Base-by-base conservation (phyloP, 1,140 invertebrate genomes). In the Drosophila tropicalis region DNA sequence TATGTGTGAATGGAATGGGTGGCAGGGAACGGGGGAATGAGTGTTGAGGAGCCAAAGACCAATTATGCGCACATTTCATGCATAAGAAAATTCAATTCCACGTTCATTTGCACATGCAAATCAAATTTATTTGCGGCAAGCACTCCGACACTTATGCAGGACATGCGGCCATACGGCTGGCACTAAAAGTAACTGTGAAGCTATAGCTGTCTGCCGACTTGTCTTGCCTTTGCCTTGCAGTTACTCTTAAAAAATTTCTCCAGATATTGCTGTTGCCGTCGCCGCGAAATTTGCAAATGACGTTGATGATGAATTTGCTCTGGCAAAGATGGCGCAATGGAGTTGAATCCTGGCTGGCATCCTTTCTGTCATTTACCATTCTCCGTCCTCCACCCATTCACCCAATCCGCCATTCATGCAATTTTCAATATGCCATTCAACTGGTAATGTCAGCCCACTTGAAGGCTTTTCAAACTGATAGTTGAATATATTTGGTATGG, bases 51-150 rank as follows among this genome's bases (percentile, higher is more conserved):
- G 61, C 54, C 58, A 81, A 70, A 66, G 75, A 86, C 79, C 83
- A 86, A 86, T 86, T 86, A 86, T 86, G 82, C 76, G 72, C 76
- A 87, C 79, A 90, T 85, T 90, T 90, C 85, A 90, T 90, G 86
- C 85, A 90, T 90, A 90, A 90, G 86, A 90, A 85, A 90, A 90
- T 90, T 90, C 86, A 90, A 90, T 90, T 90, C 86, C 81, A 90
- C 79, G 85, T 85, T 78, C 76, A 90, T 90, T 90, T 90, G 86
- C 81, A 90, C 86, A 90, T 90, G 86, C 85, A 90, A 90, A 90
- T 90, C 79, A 90, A 90, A 90, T 90, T 85, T 85, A 82, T 82
- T 85, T 87, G 79, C 72, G 83, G 83, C 79, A 82, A 85, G 73
- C 78, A 79, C 70, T 77, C 62, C 58, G 65, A 44, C 74, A 77